These are phyloP conservation scores for Ennomos erosarius DNA, from an alignment of 2,888 invertebrate species.

Conservation along the genomic window DNA sequence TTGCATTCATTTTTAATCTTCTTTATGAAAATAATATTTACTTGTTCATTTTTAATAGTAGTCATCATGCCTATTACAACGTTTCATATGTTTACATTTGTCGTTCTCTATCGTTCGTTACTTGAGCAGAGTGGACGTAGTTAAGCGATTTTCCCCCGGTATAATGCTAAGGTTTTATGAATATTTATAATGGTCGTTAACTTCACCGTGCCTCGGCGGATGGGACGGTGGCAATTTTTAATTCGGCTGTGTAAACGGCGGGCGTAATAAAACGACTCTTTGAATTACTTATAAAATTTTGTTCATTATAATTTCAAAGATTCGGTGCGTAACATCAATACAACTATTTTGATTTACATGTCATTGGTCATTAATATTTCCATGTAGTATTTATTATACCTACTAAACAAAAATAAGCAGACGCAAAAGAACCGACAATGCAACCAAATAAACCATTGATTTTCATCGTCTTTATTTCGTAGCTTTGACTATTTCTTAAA, in stretches of 20 bases:
- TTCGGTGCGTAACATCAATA: constrained; percentile 12
- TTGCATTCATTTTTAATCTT: no score
- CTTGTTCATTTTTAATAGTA: no score
- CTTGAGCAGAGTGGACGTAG: constrained; percentile 9
- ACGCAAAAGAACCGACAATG: background rate
- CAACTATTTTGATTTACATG: background rate
- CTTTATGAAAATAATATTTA: no score
- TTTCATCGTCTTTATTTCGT: background rate
- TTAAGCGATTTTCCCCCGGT: constrained; percentile 27
- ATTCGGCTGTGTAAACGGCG: constrained; percentile 34
- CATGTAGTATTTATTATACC: background rate
- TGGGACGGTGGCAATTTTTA: constrained; percentile 37
- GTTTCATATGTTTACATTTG: constrained; percentile 3
- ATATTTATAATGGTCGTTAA: constrained; percentile 40
- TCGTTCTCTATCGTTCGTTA: constrained; percentile 1
- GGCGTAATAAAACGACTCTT: constrained; percentile 24
- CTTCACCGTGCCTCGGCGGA: constrained; percentile 27
- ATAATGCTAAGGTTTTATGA: constrained; percentile 33
- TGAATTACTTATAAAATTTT: constrained; percentile 33
- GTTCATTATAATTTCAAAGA: constrained; percentile 26
- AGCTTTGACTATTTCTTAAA: background rate
- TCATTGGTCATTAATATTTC: no score
- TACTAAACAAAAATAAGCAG: background rate
- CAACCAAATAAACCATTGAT: background rate
- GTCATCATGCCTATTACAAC: no score